Evolutionary conservation across 1,140 invertebrate genomes (phyloP).

Genomic region (Ceratina calcarata): DNA sequence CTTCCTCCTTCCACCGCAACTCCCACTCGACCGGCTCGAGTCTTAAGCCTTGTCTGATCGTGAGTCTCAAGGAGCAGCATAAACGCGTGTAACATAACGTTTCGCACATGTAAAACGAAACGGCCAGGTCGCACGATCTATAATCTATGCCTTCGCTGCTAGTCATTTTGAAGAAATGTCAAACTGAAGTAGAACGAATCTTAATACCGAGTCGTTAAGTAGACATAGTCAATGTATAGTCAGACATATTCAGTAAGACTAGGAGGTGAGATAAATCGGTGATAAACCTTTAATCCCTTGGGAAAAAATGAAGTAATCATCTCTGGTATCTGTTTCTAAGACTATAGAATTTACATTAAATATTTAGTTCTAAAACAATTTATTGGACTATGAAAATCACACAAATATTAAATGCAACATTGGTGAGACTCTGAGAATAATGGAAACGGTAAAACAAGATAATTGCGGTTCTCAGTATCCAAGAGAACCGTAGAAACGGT

Average conservation of each 20-base stretch:
- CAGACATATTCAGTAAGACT: no score
- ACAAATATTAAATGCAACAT: not conserved
- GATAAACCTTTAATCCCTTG: no score
- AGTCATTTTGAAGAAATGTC: no score
- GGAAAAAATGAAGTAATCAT: not conserved
- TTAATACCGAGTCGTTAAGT: no score
- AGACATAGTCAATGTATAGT: no score
- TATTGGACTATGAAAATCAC: not conserved
- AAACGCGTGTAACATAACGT: conserved; percentile 60
- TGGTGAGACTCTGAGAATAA: not conserved
- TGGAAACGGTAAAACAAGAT: no score
- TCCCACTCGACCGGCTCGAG: conserved; percentile 1
- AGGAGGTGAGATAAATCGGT: no score
- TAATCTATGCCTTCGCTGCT: no score
- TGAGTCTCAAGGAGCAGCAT: conserved; percentile 25
- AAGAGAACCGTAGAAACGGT: not conserved
- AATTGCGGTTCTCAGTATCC: no score
- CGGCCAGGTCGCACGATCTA: no score
- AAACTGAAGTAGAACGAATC: no score
- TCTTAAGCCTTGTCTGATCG: not conserved
- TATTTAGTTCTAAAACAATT: not conserved
- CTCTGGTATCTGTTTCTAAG: not conserved
- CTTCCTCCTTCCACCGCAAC: not conserved
- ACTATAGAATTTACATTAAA: no score
- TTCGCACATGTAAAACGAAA: conserved; percentile 22